phyloP scores from a whole-genome alignment of 2,888 invertebrate species.

The Stenolophus ochropezus region DNA sequence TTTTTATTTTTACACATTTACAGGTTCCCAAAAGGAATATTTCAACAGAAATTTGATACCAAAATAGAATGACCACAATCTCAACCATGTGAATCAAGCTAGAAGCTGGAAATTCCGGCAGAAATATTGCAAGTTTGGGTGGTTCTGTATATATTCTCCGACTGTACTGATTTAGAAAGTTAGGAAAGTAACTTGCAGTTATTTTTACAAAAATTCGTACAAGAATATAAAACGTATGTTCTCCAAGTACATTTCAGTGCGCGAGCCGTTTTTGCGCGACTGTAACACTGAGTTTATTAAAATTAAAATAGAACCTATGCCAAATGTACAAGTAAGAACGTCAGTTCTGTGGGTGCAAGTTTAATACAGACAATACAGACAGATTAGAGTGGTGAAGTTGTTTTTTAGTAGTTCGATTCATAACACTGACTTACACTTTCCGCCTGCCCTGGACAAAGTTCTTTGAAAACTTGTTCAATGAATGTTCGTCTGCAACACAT shows the following conservation, averaged over 20 bases:
- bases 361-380: constrained; percentile 52
- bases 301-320: constrained; percentile 46
- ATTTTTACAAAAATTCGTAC: constrained; percentile 58
- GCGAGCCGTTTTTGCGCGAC: not conserved
- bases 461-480: constrained; percentile 86
- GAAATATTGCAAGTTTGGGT: constrained; percentile 10
- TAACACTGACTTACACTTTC: constrained; percentile 78
- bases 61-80: not conserved
- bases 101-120: not conserved
- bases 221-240: constrained; percentile 58
- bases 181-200: constrained; percentile 36
- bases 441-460: constrained; percentile 84
- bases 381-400: constrained; percentile 48
- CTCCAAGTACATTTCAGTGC: constrained; percentile 23
- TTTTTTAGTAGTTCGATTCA: constrained; percentile 62
- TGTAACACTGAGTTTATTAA: constrained; percentile 44
- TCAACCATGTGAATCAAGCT: constrained; percentile 1
- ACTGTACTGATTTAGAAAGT: constrained; percentile 15
- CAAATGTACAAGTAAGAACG: constrained; percentile 49
- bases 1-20: constrained; percentile 44
- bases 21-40: constrained; percentile 25
- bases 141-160: constrained; percentile 10
- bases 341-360: constrained; percentile 52
- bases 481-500: constrained; percentile 79
- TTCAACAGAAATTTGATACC: constrained; percentile 17